These are phyloP conservation scores for Bufo bufo DNA, from an alignment of 2,113 vertebrate genomes.

Conservation along the genomic window DNA sequence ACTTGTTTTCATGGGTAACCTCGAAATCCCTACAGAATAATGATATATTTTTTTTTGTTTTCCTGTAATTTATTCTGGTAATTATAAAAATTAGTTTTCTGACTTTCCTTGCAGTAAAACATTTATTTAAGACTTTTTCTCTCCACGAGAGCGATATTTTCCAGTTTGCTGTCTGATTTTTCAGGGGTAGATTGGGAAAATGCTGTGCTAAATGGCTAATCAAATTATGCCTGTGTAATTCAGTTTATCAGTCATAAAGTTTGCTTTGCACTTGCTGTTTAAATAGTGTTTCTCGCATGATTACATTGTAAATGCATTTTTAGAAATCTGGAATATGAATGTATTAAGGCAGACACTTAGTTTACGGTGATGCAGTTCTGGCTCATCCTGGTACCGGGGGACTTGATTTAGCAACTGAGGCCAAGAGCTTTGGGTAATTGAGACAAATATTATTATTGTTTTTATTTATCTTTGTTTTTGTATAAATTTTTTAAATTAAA, in stretches of 20 bases:
- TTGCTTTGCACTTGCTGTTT: constrained; percentile 44
- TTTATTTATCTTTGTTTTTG: not conserved
- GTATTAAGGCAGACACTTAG: constrained; percentile 4
- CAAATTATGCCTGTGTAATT: constrained; percentile 52
- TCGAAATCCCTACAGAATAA: no score
- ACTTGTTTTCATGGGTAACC: no score
- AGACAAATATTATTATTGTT: not conserved
- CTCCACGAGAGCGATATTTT: not conserved
- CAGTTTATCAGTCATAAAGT: constrained; percentile 52
- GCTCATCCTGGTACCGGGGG: not conserved
- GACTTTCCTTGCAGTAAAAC: not conserved
- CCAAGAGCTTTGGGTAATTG: not conserved
- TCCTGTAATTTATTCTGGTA: not conserved
- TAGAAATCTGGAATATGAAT: constrained; percentile 40
- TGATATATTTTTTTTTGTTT: not conserved
- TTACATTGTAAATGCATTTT: constrained; percentile 54
- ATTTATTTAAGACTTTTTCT: not conserved
- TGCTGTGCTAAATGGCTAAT: constrained; percentile 46
- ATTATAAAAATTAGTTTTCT: not conserved
- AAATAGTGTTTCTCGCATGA: constrained; percentile 47
- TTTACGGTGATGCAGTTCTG: not conserved
- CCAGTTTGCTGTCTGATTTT: not conserved
- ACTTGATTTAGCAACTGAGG: not conserved
- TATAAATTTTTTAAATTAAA: no score
- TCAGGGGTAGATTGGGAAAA: constrained; percentile 28